Base-by-base conservation (phyloP, 2,888 invertebrate genomes). In the Lasioglossum figueresi region DNA sequence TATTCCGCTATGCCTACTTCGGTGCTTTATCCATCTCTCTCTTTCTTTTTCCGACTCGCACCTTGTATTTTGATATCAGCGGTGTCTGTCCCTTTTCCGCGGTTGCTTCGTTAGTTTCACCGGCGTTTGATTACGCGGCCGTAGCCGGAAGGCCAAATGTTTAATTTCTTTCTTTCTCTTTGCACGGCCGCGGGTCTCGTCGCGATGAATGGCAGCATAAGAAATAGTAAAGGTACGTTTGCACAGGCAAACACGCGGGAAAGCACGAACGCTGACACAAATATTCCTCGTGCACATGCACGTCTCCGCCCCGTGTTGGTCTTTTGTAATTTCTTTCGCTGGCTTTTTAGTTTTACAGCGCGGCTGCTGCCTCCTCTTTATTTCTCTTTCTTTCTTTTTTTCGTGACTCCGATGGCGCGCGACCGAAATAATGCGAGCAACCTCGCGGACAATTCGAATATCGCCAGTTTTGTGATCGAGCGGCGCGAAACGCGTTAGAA, bases 111-210 rank as follows among this genome's bases (percentile, higher is more conserved):
- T 81, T 88, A 88, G 88, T 86, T 86, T 84, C 88, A 78, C 80
- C 43, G 89, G 88, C 85, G 92, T 93, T 93, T 92, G 92, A 93
- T 93, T 91, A 92, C 89, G 86, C 83, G 81, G 81, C 63, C 84
- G 85, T 88, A 88, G 91, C 92, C 91, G 84, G 76, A 76, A 89
- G 92, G 91, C 74, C 80, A 84, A 82, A 92, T 93, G 92, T 93
- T 93, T 93, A 93, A 93, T 93, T 93, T 92, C 92, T 92, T 92
- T 89, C 88, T 86, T 92, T 89, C 87, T 84, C 85, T 88, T 80
- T 88, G 88, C 83, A 81, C 79, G 85, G 84, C 83, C 86, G 84
- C 85, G 82, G 82, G 75, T 78, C 76, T 76, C 83, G 83, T 80
- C 68, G 77, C 88, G 72, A 83, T 85, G 88, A 91, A 90, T 91